Percentiles rank a stretch among this genome's conserved stretches.
phyloP scores from a whole-genome alignment of 2,888 invertebrate species.

The Torymus texanus region DNA sequence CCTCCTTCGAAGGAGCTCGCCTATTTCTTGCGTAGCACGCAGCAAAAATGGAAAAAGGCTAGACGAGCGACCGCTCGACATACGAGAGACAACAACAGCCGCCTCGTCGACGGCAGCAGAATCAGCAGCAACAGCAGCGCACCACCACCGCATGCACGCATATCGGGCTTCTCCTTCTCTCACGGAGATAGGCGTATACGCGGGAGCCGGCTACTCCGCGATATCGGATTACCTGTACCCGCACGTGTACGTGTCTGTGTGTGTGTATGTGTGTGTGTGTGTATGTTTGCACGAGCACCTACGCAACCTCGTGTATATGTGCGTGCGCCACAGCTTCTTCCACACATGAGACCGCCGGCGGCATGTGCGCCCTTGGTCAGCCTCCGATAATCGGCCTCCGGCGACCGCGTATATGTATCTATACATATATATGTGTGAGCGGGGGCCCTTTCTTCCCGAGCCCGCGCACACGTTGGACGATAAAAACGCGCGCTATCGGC shows the following conservation, averaged over 20 bases:
- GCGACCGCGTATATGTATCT: not conserved
- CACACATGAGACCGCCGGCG: not conserved
- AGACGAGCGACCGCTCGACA: not conserved
- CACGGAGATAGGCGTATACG: constrained; percentile 51
- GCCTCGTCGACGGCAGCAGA: not conserved
- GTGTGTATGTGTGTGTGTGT: not conserved
- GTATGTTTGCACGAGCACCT: too few species aligned
- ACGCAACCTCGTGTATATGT: not conserved
- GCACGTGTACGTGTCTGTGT: not conserved
- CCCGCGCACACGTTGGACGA: not conserved
- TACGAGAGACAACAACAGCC: constrained; percentile 17
- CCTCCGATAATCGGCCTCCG: constrained; percentile 15
- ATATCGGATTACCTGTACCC: constrained; percentile 47
- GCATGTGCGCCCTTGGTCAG: constrained; percentile 19
- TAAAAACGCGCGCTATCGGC: constrained; percentile 33
- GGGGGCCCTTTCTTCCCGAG: not conserved
- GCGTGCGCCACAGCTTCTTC: not conserved
- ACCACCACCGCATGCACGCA: constrained; percentile 25
- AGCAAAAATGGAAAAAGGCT: constrained; percentile 7
- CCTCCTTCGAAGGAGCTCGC: constrained; percentile 26
- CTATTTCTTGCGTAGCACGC: constrained; percentile 4
- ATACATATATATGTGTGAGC: not conserved
- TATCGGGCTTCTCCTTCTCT: constrained; percentile 51
- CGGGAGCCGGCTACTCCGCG: constrained; percentile 37
- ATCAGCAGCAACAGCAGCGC: too few species aligned